These are phyloP conservation scores for Elephas maximus DNA, from an alignment of 2,113 vertebrate species.

Conservation along the genomic window DNA sequence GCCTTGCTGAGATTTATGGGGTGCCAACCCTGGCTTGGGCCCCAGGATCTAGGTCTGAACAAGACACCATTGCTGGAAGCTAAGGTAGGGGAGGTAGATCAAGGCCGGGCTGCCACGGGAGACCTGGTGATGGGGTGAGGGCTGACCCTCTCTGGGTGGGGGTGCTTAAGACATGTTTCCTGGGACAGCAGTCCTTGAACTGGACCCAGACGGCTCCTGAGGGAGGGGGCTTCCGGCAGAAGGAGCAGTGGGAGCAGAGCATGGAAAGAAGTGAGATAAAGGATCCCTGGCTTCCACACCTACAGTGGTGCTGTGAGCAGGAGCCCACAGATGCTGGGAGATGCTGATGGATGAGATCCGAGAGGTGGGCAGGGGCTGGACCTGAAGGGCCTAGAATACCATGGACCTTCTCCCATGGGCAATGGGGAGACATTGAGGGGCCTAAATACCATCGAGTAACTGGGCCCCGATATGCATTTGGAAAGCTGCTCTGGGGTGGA, in stretches of 20 bases:
- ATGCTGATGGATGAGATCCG: not conserved
- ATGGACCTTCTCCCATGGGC: not conserved
- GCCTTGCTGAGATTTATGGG: not conserved
- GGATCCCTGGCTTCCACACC: not conserved
- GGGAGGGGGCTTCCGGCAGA: not conserved
- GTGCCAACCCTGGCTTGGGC: not conserved
- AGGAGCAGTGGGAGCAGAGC: not conserved
- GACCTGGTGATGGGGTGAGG: fast-evolving
- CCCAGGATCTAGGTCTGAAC: not conserved
- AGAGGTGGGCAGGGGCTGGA: not conserved
- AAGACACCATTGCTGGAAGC: not conserved
- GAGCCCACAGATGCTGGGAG: not conserved
- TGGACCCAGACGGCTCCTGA: not conserved
- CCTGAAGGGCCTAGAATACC: not conserved
- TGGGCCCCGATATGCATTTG: not conserved
- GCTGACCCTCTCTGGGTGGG: fast-evolving
- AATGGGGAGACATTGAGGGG: fast-evolving
- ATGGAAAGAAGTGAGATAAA: not conserved
- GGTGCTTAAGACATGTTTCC: not conserved
- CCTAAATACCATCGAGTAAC: not conserved
- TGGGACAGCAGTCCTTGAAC: fast-evolving
- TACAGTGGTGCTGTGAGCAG: not conserved
- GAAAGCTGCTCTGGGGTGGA: not conserved
- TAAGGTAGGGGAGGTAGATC: not conserved
- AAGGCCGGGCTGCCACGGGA: not conserved